These are phyloP conservation scores for Labroides dimidiatus DNA, from an alignment of 2,797 vertebrate genomes.

Conservation along the genomic window DNA sequence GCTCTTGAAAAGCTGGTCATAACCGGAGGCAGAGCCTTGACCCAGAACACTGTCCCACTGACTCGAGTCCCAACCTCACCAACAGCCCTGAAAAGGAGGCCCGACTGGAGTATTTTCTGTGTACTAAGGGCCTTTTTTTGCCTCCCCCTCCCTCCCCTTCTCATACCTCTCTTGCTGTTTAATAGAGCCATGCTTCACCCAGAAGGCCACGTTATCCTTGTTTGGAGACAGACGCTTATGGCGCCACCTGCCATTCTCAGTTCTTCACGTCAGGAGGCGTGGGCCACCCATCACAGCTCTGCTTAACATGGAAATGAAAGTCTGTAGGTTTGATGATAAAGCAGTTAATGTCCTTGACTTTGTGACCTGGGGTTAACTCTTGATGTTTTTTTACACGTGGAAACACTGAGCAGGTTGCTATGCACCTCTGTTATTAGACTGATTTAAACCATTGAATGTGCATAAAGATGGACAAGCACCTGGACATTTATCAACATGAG, in stretches of 20 bases:
- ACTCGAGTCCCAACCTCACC: slow-evolving; percentile 64
- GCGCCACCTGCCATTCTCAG: slow-evolving; percentile 57
- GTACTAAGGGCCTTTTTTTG: slow-evolving; percentile 38
- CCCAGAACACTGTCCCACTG: slow-evolving; percentile 77
- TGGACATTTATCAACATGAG: too few relatives aligned
- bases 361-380: slow-evolving; percentile 53
- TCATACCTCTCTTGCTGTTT: slow-evolving; percentile 51
- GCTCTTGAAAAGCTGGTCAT: slow-evolving; percentile 76
- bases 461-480: not conserved
- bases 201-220: slow-evolving; percentile 81
- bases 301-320: slow-evolving; percentile 76
- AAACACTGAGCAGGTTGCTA: slow-evolving; percentile 3
- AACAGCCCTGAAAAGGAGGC: slow-evolving; percentile 58
- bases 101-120: slow-evolving; percentile 33
- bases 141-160: slow-evolving; percentile 10
- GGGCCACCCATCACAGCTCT: slow-evolving; percentile 70
- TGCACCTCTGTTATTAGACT: slow-evolving; percentile 7
- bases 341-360: slow-evolving; percentile 63
- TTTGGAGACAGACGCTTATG: slow-evolving; percentile 67
- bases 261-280: slow-evolving; percentile 37
- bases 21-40: slow-evolving; percentile 82
- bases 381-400: slow-evolving; percentile 44
- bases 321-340: slow-evolving; percentile 63
- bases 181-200: slow-evolving; percentile 80
- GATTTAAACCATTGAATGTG: not conserved